Evolutionary conservation across 2,888 invertebrate genomes (phyloP).

Genomic region (Pristionchus fissidentatus): DNA sequence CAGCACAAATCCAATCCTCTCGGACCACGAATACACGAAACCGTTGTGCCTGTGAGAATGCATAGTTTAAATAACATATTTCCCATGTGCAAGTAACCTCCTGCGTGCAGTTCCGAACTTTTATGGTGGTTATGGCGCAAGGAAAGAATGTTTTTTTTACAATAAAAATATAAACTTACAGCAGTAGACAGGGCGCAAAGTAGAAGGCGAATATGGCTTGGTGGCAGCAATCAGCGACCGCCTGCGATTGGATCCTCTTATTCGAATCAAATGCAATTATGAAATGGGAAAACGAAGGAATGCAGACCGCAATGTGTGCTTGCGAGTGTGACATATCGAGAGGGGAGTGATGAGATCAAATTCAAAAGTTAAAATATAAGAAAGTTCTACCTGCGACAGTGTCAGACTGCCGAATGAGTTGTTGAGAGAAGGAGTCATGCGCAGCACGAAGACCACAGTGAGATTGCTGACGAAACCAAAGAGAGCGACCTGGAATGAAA

Average conservation of each 20-base stretch:
- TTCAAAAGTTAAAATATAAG: no score
- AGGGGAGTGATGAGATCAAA: no score
- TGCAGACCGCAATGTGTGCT: no score
- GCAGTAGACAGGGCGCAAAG: neutral
- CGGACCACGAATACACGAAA: neutral
- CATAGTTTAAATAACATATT: no score
- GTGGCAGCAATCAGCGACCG: neutral
- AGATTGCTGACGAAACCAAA: conserved; percentile 56
- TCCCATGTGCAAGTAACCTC: no score
- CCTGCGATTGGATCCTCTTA: no score
- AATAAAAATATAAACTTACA: no score
- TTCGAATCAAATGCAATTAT: no score
- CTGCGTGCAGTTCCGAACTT: no score
- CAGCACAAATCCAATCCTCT: neutral
- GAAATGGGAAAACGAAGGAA: no score
- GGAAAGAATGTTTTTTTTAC: no score
- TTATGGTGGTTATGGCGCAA: neutral
- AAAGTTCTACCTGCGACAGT: conserved; percentile 54
- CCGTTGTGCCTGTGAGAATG: neutral
- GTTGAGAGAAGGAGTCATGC: conserved; percentile 53
- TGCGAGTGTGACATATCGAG: no score
- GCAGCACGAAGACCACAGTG: conserved; percentile 56
- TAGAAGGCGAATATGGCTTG: conserved; percentile 16
- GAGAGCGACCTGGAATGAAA: conserved; percentile 53
- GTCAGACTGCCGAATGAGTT: conserved; percentile 56